Conservation (phyloP, 2,113 vertebrate species). For the Colossoma macropomum region DNA sequence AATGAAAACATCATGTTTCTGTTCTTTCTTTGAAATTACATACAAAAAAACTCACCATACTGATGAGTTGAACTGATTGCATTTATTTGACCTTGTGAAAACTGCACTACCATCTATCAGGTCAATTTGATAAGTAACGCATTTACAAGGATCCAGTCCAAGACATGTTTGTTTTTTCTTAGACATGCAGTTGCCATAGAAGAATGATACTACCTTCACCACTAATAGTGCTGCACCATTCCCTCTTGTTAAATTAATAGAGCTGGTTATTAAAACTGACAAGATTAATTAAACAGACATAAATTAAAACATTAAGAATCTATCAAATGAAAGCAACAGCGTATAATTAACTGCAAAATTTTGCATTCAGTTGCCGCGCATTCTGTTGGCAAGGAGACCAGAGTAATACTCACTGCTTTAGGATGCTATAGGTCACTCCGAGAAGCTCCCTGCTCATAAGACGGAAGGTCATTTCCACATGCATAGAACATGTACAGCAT, state of each 20-base stretch:
- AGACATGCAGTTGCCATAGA: conserved; percentile 53
- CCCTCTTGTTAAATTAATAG: conserved; percentile 63
- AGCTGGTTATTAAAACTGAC: conserved; percentile 67
- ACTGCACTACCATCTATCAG: conserved; percentile 31
- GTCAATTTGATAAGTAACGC: conserved; percentile 45
- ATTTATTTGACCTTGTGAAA: conserved; percentile 33
- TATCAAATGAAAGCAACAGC: conserved; percentile 62
- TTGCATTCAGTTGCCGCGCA: conserved; percentile 56
- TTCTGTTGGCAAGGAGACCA: conserved; percentile 57
- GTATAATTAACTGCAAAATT: conserved; percentile 64
- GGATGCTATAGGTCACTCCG: conserved; percentile 25
- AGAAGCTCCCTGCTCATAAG: conserved; percentile 27
- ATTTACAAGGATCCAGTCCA: conserved; percentile 41
- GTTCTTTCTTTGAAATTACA: no score
- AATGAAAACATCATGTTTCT: conserved; percentile 8
- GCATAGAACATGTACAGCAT: conserved; percentile 4
- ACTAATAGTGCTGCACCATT: conserved; percentile 57
- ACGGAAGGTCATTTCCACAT: conserved; percentile 26
- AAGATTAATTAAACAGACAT: conserved; percentile 70
- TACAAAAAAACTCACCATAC: no score
- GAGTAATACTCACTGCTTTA: conserved; percentile 41
- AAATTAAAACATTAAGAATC: conserved; percentile 70
- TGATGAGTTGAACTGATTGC: not conserved
- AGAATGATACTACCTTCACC: conserved; percentile 44
- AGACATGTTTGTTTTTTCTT: conserved; percentile 48